Evolutionary conservation across 2,113 vertebrate genomes (phyloP), one percentile per base, ranked within the genome.

Genomic region (Brachypteracias leptosomus): DNA sequence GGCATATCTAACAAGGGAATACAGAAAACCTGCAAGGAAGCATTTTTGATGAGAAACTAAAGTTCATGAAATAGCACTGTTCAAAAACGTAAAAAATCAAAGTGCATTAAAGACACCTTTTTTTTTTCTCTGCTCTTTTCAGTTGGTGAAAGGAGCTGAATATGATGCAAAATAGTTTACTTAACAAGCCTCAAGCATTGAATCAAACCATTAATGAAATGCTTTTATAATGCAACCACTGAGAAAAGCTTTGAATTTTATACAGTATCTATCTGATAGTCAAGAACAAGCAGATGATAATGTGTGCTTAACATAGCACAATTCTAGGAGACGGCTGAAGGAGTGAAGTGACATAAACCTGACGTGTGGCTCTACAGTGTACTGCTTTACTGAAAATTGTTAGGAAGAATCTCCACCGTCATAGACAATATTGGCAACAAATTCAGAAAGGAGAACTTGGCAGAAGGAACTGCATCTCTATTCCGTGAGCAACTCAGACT

Each of bases 331-430:
- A 58, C 4, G 11, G 78, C 2, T 62, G 72, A 92, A 95, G 95
- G 87, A 95, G 95, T 84, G 92, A 95, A 95, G 84, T 88, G 97
- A 97, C 90, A 94, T 85, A 96, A 96, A 96, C 91, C 94, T 44
- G 87, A 95, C 55, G 88, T 1, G 0, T 84, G 89, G 83, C 47
- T 78, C 67, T 40, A 72, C 10, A 65, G n/a, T 7, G 28, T 8
- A 42, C 29, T 51, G 49, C 40, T 85, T 84, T 52, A 55, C 28
- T 65, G 75, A 84, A 89, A 85, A 86, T 67, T 70, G 38, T 38
- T 66, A 58, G 77, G 51, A 80, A 78, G 46, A 86, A 72, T 57
- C 42, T 59, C 61, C 46, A 79, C 33, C 8, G 14, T 44, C 70
- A 68, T 0, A 75, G 31, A 68, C 16, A 76, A 8, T n/a, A 77